A percentile compares a stretch with the other conserved stretches of the same genome.
Conservation (phyloP, 23 tunicate genomes). For the Trididemnum nubilum region DNA sequence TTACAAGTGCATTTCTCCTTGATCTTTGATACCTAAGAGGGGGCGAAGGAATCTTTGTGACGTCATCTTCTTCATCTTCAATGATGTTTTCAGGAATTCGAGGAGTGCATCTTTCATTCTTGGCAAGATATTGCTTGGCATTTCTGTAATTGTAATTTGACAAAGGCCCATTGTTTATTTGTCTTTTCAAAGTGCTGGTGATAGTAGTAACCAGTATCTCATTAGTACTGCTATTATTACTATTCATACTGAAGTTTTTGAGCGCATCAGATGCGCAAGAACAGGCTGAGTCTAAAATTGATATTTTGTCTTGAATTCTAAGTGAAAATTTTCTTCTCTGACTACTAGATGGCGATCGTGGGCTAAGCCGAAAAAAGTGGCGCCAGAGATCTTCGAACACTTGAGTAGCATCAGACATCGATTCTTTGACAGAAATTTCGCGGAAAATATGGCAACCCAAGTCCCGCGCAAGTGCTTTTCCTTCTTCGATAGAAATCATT, state of each 20-base stretch:
- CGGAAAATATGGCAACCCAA: conserved; percentile 53
- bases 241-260: background rate
- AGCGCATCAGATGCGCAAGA: conserved; percentile 10
- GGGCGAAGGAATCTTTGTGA: background rate
- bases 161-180: background rate
- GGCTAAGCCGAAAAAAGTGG: conserved; percentile 23
- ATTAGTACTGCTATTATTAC: background rate
- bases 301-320: conserved; percentile 35
- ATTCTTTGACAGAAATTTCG: conserved; percentile 60
- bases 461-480: conserved; percentile 32
- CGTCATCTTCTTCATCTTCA: conserved; percentile 29
- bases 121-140: conserved; percentile 28
- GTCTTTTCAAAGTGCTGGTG: conserved; percentile 19
- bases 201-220: background rate
- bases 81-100: conserved; percentile 53
- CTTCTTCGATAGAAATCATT: conserved; percentile 42
- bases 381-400: conserved; percentile 55
- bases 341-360: conserved; percentile 48
- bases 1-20: conserved; percentile 35
- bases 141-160: background rate
- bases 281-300: conserved; percentile 13
- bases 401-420: conserved; percentile 18
- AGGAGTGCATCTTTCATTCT: conserved; percentile 13
- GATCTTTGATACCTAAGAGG: conserved; percentile 15
- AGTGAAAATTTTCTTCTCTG: conserved; percentile 27